Percentiles rank a stretch among this genome's conserved stretches.
phyloP scores from a whole-genome alignment of 1,140 invertebrate genomes.

The Episyrphus balteatus region DNA sequence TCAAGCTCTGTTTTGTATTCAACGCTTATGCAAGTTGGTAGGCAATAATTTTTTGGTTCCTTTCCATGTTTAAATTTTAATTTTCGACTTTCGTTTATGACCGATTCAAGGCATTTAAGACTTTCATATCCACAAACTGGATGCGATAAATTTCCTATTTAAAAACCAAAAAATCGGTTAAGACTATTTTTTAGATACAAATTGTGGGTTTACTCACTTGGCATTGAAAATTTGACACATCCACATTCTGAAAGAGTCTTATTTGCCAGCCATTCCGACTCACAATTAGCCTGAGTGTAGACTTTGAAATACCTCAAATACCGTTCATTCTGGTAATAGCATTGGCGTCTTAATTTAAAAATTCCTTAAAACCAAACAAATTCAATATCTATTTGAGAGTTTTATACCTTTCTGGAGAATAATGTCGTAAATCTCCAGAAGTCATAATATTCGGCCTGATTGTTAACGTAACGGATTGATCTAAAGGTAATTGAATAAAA shows the following conservation, averaged over 20 bases:
- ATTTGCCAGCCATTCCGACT: conserved; percentile 53
- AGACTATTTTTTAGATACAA: no score
- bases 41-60: conserved; percentile 33
- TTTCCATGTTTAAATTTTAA: no score
- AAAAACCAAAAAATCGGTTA: no score
- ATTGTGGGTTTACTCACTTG: conserved; percentile 46
- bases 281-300: conserved; percentile 44
- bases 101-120: conserved; percentile 31
- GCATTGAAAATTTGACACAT: conserved; percentile 54
- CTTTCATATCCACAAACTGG: conserved; percentile 37
- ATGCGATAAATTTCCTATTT: conserved; percentile 34
- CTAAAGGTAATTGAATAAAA: conserved; percentile 43
- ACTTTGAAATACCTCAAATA: conserved; percentile 33
- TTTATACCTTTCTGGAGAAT: conserved; percentile 26
- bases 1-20: conserved; percentile 47
- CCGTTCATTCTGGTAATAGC: conserved; percentile 46
- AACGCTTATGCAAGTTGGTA: conserved; percentile 47
- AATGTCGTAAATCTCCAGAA: conserved; percentile 43
- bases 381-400: no score
- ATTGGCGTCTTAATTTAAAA: conserved; percentile 40
- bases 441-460: conserved; percentile 48
- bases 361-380: no score
- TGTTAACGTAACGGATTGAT: conserved; percentile 43
- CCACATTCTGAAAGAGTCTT: conserved; percentile 33
- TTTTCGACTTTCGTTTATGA: conserved; percentile 2